A percentile compares a stretch with the other conserved stretches of the same genome.
Evolutionary conservation across 2,888 invertebrate species (phyloP).

Genomic region (Apeira syringaria): DNA sequence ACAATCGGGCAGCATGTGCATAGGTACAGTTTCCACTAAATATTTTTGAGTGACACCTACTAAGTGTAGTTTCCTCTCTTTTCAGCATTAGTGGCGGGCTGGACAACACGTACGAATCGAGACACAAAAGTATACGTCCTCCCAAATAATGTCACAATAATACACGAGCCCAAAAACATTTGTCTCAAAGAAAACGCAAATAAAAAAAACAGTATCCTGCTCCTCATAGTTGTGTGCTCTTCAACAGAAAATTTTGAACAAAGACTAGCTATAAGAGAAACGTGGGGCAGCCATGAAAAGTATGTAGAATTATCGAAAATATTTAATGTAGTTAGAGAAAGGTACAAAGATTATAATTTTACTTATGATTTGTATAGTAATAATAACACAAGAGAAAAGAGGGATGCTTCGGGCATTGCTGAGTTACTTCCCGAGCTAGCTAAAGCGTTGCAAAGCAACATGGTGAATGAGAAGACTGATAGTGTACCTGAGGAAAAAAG

Average conservation of each 20-base stretch:
- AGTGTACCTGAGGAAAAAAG: slow-evolving; percentile 51
- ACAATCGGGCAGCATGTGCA: no score
- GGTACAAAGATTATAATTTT: slow-evolving; percentile 65
- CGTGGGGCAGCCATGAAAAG: slow-evolving; percentile 85
- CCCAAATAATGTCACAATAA: slow-evolving; percentile 86
- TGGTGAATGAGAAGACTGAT: slow-evolving; percentile 50
- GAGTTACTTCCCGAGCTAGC: slow-evolving; percentile 63
- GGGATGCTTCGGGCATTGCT: slow-evolving; percentile 51
- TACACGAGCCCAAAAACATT: slow-evolving; percentile 84
- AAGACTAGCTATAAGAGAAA: slow-evolving; percentile 87
- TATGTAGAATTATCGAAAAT: slow-evolving; percentile 54
- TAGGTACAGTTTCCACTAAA: no score
- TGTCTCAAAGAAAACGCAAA: slow-evolving; percentile 60
- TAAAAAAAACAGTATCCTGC: slow-evolving; percentile 71
- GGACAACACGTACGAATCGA: slow-evolving; percentile 89
- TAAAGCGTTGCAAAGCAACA: slow-evolving; percentile 55
- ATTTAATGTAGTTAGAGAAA: slow-evolving; percentile 49
- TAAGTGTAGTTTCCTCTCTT: slow-evolving; percentile 16
- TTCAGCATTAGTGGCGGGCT: slow-evolving; percentile 84
- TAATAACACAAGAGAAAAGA: slow-evolving; percentile 44
- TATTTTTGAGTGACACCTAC: no score
- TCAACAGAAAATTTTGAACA: slow-evolving; percentile 87
- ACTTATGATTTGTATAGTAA: slow-evolving; percentile 56
- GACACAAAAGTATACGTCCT: slow-evolving; percentile 88
- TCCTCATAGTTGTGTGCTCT: slow-evolving; percentile 90